These are phyloP conservation scores for Lanistes nyassanus DNA, from an alignment of 1,140 invertebrate species.

Conservation along the genomic window DNA sequence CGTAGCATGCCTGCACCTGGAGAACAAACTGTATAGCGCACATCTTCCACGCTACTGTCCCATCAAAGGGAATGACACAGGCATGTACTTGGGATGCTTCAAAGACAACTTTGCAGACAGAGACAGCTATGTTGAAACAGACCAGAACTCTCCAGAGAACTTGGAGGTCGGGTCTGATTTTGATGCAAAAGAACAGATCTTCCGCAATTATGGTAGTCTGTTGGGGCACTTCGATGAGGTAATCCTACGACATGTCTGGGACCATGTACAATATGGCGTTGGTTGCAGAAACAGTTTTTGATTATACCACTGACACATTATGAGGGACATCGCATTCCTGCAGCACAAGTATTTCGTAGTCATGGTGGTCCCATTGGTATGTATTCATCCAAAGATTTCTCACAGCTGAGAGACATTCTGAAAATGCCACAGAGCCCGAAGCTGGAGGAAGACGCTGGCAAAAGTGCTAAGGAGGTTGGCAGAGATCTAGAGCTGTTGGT, in stretches of 20 bases:
- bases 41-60: constrained; percentile 82
- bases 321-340: too few species aligned
- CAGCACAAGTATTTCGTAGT: too few species aligned
- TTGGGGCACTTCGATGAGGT: too few species aligned
- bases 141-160: too few species aligned
- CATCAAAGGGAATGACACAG: constrained; percentile 65
- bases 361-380: constrained; percentile 54
- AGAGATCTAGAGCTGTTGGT: too few species aligned
- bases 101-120: constrained; percentile 83
- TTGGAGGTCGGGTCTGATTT: too few species aligned
- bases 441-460: constrained; percentile 33
- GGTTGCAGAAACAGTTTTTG: too few species aligned
- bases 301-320: too few species aligned
- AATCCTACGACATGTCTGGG: too few species aligned
- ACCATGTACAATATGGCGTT: too few species aligned
- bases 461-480: constrained; percentile 65
- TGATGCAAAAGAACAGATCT: too few species aligned
- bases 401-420: constrained; percentile 47
- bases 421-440: constrained; percentile 36
- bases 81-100: constrained; percentile 85
- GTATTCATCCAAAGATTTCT: constrained; percentile 53
- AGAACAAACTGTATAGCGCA: constrained; percentile 80
- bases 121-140: constrained; percentile 81
- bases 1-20: constrained; percentile 82
- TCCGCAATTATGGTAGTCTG: too few species aligned